Conservation (phyloP, 1,140 invertebrate genomes). For the Heliconius melpomene region DNA sequence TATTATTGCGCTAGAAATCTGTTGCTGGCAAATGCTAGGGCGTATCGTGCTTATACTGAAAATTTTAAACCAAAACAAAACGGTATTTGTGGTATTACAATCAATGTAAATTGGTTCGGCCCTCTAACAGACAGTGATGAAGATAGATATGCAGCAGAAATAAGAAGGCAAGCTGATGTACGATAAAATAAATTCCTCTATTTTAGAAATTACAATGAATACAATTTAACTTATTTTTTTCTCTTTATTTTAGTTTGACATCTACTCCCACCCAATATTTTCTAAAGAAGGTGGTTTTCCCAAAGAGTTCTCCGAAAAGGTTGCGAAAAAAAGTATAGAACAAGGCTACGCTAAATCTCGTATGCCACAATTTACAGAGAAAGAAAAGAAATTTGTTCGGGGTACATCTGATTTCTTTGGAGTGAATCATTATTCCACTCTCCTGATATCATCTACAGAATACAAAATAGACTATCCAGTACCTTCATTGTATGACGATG, state of each 20-base stretch:
- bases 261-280: slow-evolving; percentile 83
- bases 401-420: slow-evolving; percentile 85
- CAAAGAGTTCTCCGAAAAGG: slow-evolving; percentile 75
- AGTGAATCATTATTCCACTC: slow-evolving; percentile 83
- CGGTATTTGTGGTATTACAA: slow-evolving; percentile 33
- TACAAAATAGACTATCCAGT: slow-evolving; percentile 34
- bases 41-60: slow-evolving; percentile 71
- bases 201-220: not conserved
- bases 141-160: slow-evolving; percentile 79
- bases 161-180: slow-evolving; percentile 51
- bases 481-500: slow-evolving; percentile 50
- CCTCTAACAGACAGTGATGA: slow-evolving; percentile 70
- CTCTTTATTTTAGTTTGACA: slow-evolving; percentile 72
- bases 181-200: not conserved
- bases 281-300: slow-evolving; percentile 83
- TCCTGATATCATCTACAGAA: slow-evolving; percentile 44
- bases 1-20: slow-evolving; percentile 39
- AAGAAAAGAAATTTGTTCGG: slow-evolving; percentile 80
- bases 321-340: slow-evolving; percentile 79
- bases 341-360: slow-evolving; percentile 77
- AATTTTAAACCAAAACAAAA: slow-evolving; percentile 61
- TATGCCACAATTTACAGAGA: slow-evolving; percentile 76
- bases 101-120: slow-evolving; percentile 80
- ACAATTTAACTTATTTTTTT: not conserved
- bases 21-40: slow-evolving; percentile 81